These are phyloP conservation scores for Frankliniella intonsa DNA, from an alignment of 2,888 invertebrate species.

Conservation along the genomic window DNA sequence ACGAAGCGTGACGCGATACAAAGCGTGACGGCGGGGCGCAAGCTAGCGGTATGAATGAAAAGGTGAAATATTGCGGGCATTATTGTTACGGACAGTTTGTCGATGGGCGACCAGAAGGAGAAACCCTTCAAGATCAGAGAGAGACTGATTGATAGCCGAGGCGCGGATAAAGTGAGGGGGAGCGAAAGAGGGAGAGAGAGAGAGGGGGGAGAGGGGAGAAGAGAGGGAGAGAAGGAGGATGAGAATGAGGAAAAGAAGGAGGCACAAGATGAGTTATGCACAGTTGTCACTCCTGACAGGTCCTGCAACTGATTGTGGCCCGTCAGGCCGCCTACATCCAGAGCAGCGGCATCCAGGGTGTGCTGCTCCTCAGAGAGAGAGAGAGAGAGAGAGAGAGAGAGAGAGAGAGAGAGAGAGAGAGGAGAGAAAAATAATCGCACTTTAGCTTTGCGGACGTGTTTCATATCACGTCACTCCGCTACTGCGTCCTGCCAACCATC, in stretches of 20 bases:
- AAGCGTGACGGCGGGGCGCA: neutral
- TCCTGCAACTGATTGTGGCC: constrained; percentile 19
- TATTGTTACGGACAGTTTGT: constrained; percentile 26
- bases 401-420: too few species aligned
- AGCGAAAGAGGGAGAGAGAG: neutral
- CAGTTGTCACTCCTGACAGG: constrained; percentile 9
- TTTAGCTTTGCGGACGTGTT: constrained; percentile 13
- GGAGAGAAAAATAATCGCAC: neutral
- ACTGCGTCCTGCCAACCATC: neutral
- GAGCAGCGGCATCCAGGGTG: too few species aligned
- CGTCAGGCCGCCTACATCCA: neutral
- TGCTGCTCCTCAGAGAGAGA: too few species aligned
- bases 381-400: too few species aligned
- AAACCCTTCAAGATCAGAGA: constrained; percentile 24
- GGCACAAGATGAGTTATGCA: constrained; percentile 8
- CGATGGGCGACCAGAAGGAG: constrained; percentile 21
- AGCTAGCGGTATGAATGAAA: neutral
- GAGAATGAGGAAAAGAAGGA: neutral
- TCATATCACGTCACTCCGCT: neutral
- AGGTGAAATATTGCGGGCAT: constrained; percentile 20
- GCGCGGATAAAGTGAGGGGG: neutral
- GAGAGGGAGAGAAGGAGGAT: neutral
- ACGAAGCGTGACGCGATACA: neutral
- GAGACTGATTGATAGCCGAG: constrained; percentile 4
- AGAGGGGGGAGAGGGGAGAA: neutral